Conservation (phyloP, 2,113 vertebrate genomes). For the Beaufortia kweichowensis region DNA sequence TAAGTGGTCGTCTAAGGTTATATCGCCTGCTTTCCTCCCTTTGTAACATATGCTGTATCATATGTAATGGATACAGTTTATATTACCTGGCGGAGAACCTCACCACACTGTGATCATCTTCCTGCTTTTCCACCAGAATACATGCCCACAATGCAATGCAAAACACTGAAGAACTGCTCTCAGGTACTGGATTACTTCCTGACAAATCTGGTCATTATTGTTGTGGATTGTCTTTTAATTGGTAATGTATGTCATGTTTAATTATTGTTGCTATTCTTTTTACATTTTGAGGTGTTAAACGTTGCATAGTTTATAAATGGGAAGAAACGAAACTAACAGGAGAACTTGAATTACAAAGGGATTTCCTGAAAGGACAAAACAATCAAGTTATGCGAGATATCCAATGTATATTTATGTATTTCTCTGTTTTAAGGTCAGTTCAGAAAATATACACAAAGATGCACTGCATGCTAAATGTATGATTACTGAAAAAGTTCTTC, state of each 20-base stretch:
- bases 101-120: constrained; percentile 55
- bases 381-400: neutral
- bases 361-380: neutral
- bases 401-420: neutral
- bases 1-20: constrained; percentile 70
- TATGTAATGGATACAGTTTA: constrained; percentile 78
- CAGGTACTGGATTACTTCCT: constrained; percentile 24
- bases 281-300: neutral
- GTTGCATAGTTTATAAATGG: neutral
- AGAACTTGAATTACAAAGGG: neutral
- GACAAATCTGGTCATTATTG: constrained; percentile 1
- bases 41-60: constrained; percentile 81
- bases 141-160: constrained; percentile 19
- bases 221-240: neutral
- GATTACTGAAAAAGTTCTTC: too few species aligned
- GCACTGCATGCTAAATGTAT: too few species aligned
- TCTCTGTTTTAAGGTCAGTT: neutral
- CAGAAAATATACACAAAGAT: too few species aligned
- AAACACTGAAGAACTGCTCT: constrained; percentile 13
- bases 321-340: neutral
- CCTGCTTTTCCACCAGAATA: neutral
- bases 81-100: constrained; percentile 77
- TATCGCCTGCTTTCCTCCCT: constrained; percentile 75
- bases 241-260: neutral
- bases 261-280: neutral